A percentile compares a stretch with the other conserved stretches of the same genome.
phyloP scores from a whole-genome alignment of 2,888 invertebrate genomes.

The Leptarthrus brevirostris region DNA sequence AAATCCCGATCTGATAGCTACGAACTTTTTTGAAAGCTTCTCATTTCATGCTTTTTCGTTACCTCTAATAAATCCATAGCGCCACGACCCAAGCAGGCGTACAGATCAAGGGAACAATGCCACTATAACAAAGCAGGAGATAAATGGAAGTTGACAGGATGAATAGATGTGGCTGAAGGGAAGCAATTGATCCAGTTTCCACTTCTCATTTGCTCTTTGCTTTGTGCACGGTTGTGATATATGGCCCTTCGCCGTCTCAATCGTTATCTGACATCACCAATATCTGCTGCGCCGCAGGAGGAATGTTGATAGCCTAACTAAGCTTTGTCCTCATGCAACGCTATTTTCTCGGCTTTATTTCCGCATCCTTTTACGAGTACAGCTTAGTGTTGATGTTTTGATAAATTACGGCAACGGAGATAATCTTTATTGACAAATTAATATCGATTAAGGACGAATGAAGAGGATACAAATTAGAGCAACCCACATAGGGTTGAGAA shows the following conservation, averaged over 20 bases:
- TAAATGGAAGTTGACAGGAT: constrained; percentile 37
- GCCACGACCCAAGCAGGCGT: not conserved
- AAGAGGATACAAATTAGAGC: too few relatives aligned
- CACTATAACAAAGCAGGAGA: constrained; percentile 30
- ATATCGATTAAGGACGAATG: constrained; percentile 22
- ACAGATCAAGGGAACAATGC: not conserved
- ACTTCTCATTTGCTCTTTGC: constrained; percentile 17
- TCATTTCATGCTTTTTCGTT: not conserved
- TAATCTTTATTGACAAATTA: constrained; percentile 43
- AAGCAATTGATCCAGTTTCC: constrained; percentile 26
- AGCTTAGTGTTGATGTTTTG: constrained; percentile 33
- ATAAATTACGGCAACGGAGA: constrained; percentile 16
- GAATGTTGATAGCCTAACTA: not conserved
- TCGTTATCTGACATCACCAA: constrained; percentile 23
- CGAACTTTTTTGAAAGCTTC: not conserved
- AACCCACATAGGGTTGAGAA: too few relatives aligned
- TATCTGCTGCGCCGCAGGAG: constrained; percentile 36
- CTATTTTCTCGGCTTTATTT: not conserved
- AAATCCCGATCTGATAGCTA: constrained; percentile 4
- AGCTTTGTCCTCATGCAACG: not conserved
- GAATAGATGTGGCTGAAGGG: constrained; percentile 33
- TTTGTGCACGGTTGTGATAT: constrained; percentile 16
- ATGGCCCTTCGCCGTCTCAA: constrained; percentile 15
- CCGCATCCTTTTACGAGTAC: too few relatives aligned
- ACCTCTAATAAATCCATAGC: constrained; percentile 9